A percentile compares a stretch with the other conserved stretches of the same genome.
Conservation (phyloP, 1,140 invertebrate genomes). For the Papilio machaon region DNA sequence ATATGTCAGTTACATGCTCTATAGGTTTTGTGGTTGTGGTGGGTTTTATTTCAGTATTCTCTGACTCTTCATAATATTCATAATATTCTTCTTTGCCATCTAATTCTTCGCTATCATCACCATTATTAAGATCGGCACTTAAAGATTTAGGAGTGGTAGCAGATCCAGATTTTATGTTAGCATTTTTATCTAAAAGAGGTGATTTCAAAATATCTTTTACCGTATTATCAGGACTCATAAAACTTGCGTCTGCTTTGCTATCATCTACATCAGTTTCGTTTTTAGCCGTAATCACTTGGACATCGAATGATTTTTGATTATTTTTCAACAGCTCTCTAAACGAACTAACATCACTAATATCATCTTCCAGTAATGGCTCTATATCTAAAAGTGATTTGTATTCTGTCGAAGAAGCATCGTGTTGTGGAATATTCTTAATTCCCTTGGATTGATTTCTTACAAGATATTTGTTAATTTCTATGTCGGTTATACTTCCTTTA, state of each 20-base stretch:
- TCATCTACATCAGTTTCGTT: constrained; percentile 56
- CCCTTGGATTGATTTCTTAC: constrained; percentile 52
- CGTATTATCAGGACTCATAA: constrained; percentile 68
- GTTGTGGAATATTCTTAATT: constrained; percentile 49
- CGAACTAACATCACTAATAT: constrained; percentile 77
- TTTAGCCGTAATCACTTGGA: constrained; percentile 82
- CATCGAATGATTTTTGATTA: constrained; percentile 79
- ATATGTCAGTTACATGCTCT: constrained; percentile 68
- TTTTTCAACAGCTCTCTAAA: constrained; percentile 80
- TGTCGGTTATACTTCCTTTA: constrained; percentile 52
- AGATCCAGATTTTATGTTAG: constrained; percentile 46
- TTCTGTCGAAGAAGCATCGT: constrained; percentile 75
- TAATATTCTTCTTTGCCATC: constrained; percentile 73
- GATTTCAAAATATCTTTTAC: constrained; percentile 52
- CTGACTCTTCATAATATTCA: constrained; percentile 74
- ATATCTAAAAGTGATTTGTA: constrained; percentile 80
- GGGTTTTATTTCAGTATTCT: constrained; percentile 55
- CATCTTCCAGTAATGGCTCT: constrained; percentile 82
- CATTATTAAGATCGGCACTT: constrained; percentile 44
- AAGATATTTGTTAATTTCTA: constrained; percentile 49
- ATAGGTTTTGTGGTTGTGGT: constrained; percentile 55
- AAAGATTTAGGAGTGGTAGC: constrained; percentile 46
- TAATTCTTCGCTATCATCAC: constrained; percentile 53
- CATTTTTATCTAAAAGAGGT: constrained; percentile 43
- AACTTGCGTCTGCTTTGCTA: constrained; percentile 72